Percentiles rank a stretch among this genome's conserved stretches.
Evolutionary conservation across 1,140 invertebrate species (phyloP).

Genomic region (Bombus ignitus): DNA sequence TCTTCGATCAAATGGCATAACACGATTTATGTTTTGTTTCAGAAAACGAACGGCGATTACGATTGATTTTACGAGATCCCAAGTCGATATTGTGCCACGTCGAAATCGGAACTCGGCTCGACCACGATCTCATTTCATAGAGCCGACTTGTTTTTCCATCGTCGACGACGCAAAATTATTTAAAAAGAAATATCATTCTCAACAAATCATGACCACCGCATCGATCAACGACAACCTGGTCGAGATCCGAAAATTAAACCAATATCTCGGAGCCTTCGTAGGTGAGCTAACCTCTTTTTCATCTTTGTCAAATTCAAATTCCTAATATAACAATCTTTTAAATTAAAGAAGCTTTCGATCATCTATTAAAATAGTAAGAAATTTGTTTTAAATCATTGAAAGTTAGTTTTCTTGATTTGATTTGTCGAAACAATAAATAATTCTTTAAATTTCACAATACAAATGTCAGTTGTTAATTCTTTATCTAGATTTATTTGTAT

Average conservation of each 20-base stretch:
- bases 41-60: conserved; percentile 17
- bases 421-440: no score
- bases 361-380: background rate
- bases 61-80: conserved; percentile 34
- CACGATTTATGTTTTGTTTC: conserved; percentile 30
- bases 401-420: background rate
- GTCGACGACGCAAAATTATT: conserved; percentile 9
- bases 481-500: background rate
- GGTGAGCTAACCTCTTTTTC: conserved; percentile 64
- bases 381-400: no score
- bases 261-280: conserved; percentile 72
- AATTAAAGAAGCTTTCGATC: background rate
- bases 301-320: background rate
- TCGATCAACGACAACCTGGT: conserved; percentile 20
- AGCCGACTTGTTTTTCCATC: background rate
- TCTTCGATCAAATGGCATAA: conserved; percentile 5
- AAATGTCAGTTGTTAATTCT: background rate
- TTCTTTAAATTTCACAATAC: no score
- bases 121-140: background rate
- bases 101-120: background rate
- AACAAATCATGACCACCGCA: conserved; percentile 43
- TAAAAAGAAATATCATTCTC: background rate
- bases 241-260: conserved; percentile 69
- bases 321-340: background rate
- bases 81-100: conserved; percentile 28